Evolutionary conservation across 2,797 vertebrate genomes (phyloP).

Genomic region (Phoeniculus purpureus): DNA sequence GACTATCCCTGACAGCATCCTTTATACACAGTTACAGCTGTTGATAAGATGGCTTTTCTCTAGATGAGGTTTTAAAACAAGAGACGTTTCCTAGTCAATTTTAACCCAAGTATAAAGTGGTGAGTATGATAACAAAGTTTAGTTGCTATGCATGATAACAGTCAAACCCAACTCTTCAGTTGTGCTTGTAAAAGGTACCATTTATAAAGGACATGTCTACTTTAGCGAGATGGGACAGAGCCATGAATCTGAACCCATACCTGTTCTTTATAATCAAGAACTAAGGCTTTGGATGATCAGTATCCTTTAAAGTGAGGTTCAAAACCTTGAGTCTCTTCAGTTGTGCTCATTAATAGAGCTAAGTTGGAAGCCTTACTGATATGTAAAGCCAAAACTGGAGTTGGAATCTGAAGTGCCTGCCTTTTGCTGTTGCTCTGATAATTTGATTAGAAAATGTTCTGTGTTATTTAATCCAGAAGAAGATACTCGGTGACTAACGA

Average conservation of each 20-base stretch:
- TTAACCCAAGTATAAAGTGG: background rate
- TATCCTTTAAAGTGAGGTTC: background rate
- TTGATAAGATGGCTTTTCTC: constrained; percentile 21
- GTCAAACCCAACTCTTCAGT: background rate
- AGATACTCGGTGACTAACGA: constrained; percentile 8
- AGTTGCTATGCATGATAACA: background rate
- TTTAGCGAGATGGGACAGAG: background rate
- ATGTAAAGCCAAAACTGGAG: background rate
- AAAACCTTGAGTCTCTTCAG: background rate
- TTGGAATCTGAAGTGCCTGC: background rate
- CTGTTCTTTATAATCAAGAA: background rate
- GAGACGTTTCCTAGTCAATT: background rate
- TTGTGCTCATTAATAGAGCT: background rate
- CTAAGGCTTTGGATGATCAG: background rate
- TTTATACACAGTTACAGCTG: background rate
- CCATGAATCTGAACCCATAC: background rate
- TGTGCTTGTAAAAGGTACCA: background rate
- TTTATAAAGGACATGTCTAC: background rate
- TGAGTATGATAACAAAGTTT: background rate
- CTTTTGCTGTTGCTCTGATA: background rate
- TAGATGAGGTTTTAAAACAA: constrained; percentile 24
- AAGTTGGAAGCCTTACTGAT: background rate
- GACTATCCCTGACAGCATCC: background rate
- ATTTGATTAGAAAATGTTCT: constrained; percentile 3
- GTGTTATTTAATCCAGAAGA: constrained; percentile 20